Percentiles rank a stretch among this genome's conserved stretches.
Evolutionary conservation across 2,888 invertebrate species (phyloP).

Genomic region (Cephus rjabovi): DNA sequence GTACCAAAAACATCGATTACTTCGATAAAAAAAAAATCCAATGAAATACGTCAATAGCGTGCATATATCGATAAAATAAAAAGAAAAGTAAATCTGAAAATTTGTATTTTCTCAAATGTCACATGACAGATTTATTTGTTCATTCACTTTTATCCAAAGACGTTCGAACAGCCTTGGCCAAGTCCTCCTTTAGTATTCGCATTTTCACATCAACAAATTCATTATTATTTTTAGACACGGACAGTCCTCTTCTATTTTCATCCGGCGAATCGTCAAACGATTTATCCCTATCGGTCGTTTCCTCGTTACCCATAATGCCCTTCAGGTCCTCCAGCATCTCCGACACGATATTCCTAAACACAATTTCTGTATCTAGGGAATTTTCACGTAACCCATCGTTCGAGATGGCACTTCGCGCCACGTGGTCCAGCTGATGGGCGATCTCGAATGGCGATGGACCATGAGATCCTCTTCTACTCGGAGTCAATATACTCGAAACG

Average conservation of each 20-base stretch:
- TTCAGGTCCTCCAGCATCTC: slow-evolving; percentile 33
- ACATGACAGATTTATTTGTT: not conserved
- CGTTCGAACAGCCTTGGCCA: not conserved
- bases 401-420: slow-evolving; percentile 29
- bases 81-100: not conserved
- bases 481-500: slow-evolving; percentile 31
- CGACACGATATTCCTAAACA: slow-evolving; percentile 32
- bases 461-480: slow-evolving; percentile 29
- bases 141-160: not conserved
- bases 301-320: not conserved
- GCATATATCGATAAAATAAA: not conserved
- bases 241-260: not conserved
- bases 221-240: not conserved
- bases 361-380: slow-evolving; percentile 31
- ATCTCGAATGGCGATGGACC: slow-evolving; percentile 27
- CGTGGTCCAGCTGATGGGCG: slow-evolving; percentile 31
- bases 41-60: too few species aligned
- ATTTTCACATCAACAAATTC: not conserved
- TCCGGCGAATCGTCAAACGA: not conserved
- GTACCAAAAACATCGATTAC: too few species aligned
- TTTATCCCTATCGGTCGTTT: not conserved
- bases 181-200: not conserved
- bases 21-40: too few species aligned
- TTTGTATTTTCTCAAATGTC: not conserved
- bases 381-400: slow-evolving; percentile 21